phyloP scores from a whole-genome alignment of 2,113 vertebrate genomes.

The Colinus virginianus region DNA sequence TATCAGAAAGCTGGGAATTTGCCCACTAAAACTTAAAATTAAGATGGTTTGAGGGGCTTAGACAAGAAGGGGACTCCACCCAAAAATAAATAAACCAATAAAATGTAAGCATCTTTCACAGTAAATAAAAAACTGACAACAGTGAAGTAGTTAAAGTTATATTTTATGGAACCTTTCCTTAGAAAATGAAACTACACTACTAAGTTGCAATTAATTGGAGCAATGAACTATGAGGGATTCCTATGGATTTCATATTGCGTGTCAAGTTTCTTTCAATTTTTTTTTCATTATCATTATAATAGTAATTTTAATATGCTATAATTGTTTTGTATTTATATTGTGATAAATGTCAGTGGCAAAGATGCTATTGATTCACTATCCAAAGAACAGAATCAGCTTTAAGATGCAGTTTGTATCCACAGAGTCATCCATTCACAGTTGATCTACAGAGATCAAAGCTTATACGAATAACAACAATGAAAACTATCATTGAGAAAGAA shows the following conservation, averaged over 20 bases:
- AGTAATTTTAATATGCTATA: neutral
- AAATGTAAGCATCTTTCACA: neutral
- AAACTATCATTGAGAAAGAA: neutral
- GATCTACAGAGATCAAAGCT: neutral
- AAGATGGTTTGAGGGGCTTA: neutral
- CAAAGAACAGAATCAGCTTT: neutral
- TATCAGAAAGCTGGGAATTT: neutral
- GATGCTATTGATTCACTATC: neutral
- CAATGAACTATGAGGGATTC: neutral
- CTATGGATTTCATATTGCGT: neutral
- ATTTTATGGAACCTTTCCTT: neutral
- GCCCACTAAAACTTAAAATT: neutral
- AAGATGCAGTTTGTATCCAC: neutral
- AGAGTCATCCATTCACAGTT: neutral
- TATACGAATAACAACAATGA: neutral
- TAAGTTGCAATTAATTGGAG: neutral
- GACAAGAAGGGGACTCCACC: neutral
- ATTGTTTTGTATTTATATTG: neutral
- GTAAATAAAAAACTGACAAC: rapidly evolving
- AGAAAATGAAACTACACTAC: neutral
- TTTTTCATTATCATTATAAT: neutral
- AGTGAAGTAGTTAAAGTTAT: neutral
- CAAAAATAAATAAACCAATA: neutral
- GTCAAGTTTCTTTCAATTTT: neutral
- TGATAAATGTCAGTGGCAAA: neutral